Evolutionary conservation across 2,113 vertebrate species (phyloP).

Genomic region (Illadopsis cleaveri): DNA sequence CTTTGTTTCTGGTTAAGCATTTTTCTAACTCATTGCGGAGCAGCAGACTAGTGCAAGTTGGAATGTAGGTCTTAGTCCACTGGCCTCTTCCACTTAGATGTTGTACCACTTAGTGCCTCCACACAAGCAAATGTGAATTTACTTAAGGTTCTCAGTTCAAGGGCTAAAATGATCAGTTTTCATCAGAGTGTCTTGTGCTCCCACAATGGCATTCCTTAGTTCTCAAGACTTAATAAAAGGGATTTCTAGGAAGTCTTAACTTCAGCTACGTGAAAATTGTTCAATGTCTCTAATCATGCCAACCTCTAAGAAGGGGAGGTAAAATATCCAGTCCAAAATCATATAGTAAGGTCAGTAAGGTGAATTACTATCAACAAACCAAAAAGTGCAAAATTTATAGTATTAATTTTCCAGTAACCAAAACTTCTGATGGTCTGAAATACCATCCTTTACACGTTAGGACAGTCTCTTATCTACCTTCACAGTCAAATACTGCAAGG

Average conservation of each 20-base stretch:
- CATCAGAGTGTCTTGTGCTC: neutral
- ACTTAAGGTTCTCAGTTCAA: neutral
- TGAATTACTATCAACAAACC: neutral
- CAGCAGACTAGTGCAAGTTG: neutral
- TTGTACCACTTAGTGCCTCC: fast-evolving
- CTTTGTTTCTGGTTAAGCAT: neutral
- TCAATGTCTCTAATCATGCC: neutral
- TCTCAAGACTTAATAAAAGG: neutral
- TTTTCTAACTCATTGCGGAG: neutral
- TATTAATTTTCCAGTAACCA: neutral
- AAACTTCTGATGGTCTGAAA: neutral
- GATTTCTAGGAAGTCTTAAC: neutral
- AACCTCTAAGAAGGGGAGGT: neutral
- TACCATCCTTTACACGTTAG: neutral
- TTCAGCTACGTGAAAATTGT: neutral
- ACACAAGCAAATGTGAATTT: neutral
- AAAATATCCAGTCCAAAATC: neutral
- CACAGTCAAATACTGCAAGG: neutral
- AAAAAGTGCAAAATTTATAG: neutral
- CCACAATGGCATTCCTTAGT: neutral
- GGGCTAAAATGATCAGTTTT: neutral
- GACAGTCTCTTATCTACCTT: neutral
- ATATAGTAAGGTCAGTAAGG: neutral
- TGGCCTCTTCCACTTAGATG: neutral
- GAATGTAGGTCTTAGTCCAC: neutral